These are phyloP conservation scores for Sus scrofa DNA, from an alignment of 2,113 vertebrate genomes.

Conservation along the genomic window T2T-Sscrofa CM000812.6:137114001-137114500, in stretches of 20 bases:
- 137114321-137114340: background rate
- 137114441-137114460: background rate
- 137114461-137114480: background rate
- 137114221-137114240: background rate
- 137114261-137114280: background rate
- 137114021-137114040: background rate
- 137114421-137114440: background rate
- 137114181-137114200: background rate
- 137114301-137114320: background rate
- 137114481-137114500: conserved; percentile 5
- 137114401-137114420: background rate
- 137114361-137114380: background rate
- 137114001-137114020: conserved; percentile 36
- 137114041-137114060: background rate
- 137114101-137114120: background rate
- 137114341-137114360: background rate
- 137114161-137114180: background rate
- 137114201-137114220: background rate
- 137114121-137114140: background rate
- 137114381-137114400: background rate
- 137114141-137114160: conserved; percentile 1
- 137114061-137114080: background rate
- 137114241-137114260: background rate
- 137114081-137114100: conserved; percentile 14
- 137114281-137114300: background rate